These are phyloP conservation scores for Cydia strobilella DNA, from an alignment of 1,140 invertebrate genomes.

Conservation along the genomic window DNA sequence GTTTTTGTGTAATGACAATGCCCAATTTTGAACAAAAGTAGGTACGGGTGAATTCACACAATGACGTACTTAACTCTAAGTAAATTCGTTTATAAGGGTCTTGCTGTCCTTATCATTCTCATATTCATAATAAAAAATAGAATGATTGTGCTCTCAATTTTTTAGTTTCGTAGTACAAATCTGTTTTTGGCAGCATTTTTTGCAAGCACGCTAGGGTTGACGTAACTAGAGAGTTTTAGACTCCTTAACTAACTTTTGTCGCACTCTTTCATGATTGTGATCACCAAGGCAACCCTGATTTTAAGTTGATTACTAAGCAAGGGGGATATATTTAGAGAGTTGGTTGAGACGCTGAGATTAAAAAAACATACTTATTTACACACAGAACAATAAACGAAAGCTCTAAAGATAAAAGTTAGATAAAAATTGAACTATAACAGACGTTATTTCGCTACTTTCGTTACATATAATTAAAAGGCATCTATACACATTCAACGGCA, in stretches of 20 bases:
- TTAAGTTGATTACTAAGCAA: conserved; percentile 1
- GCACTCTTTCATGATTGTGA: background rate
- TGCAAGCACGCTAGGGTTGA: background rate
- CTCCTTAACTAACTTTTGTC: background rate
- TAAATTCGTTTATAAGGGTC: background rate
- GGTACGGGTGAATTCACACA: background rate
- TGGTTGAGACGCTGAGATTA: too few relatives aligned
- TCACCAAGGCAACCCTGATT: background rate
- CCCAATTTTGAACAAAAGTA: background rate
- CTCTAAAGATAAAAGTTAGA: too few relatives aligned
- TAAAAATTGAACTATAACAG: background rate
- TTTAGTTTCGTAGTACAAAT: background rate
- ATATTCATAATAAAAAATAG: background rate
- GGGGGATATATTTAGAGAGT: background rate
- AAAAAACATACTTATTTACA: too few relatives aligned
- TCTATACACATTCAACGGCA: conserved; percentile 22
- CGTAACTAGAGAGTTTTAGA: background rate
- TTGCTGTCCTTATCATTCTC: background rate
- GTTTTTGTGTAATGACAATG: conserved; percentile 8
- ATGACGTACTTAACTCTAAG: too few relatives aligned
- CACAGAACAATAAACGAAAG: background rate
- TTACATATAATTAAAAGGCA: conserved; percentile 36
- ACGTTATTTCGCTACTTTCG: background rate
- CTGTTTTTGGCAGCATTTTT: background rate
- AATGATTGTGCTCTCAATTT: background rate